Evolutionary conservation across 1,140 invertebrate genomes (phyloP).

Genomic region (Pteromalus puparum): DNA sequence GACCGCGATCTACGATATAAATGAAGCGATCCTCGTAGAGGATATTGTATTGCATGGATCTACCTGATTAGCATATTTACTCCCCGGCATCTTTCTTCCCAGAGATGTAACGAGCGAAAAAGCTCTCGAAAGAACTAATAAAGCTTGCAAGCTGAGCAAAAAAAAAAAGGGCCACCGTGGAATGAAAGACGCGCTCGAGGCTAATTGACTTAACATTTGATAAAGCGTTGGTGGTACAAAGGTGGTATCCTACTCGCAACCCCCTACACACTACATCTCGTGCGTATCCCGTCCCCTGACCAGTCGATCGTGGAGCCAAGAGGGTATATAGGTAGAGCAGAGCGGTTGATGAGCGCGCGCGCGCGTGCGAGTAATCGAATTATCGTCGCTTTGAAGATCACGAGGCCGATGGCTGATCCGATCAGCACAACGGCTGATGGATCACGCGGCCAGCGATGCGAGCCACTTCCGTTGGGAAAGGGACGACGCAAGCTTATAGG

Average conservation of each 20-base stretch:
- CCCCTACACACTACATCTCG: not conserved
- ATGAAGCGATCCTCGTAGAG: not conserved
- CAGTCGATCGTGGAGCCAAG: not conserved
- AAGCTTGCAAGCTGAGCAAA: not conserved
- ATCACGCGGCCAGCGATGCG: slow-evolving; percentile 69
- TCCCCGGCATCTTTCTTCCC: no score
- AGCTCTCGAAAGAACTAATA: not conserved
- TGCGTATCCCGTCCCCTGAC: not conserved
- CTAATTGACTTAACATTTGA: slow-evolving; percentile 48
- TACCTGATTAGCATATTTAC: not conserved
- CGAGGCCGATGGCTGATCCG: slow-evolving; percentile 72
- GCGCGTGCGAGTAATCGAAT: slow-evolving; percentile 72
- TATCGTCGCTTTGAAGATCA: slow-evolving; percentile 76
- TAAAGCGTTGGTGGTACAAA: slow-evolving; percentile 14
- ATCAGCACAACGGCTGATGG: slow-evolving; percentile 66
- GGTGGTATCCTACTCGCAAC: not conserved
- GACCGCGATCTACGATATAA: not conserved
- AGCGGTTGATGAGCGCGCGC: slow-evolving; percentile 71
- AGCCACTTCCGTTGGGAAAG: slow-evolving; percentile 65
- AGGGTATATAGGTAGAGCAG: slow-evolving; percentile 53
- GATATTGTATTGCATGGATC: no score
- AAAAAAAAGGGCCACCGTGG: no score
- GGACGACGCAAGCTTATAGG: not conserved
- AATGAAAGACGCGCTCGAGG: not conserved
- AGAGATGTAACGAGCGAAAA: not conserved